Evolutionary conservation across 2,888 invertebrate genomes (phyloP).

Genomic region (Drosophila anomalata): DNA sequence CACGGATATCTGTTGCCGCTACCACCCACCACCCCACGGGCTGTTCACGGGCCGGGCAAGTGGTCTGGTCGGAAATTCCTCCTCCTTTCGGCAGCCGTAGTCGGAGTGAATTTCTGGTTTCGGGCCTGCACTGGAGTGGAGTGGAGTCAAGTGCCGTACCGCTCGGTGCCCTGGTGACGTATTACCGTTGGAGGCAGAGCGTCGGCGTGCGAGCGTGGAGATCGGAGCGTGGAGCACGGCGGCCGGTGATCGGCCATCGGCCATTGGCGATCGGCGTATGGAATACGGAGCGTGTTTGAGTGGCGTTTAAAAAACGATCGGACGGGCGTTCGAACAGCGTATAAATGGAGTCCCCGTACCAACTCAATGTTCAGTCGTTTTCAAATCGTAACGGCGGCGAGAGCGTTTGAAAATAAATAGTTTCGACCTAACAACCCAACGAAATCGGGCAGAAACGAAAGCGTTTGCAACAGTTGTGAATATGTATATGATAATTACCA

Average conservation of each 20-base stretch:
- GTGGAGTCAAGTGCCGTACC: neutral
- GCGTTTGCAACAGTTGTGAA: constrained; percentile 40
- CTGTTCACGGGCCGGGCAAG: constrained; percentile 47
- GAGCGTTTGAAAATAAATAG: constrained; percentile 13
- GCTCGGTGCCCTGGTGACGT: constrained; percentile 34
- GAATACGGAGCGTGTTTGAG: constrained; percentile 46
- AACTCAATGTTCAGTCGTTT: constrained; percentile 77
- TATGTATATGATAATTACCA: constrained; percentile 47
- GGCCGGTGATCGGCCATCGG: no score
- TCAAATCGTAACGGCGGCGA: constrained; percentile 63
- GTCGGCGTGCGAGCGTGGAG: constrained; percentile 45
- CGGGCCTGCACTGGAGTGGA: constrained; percentile 20
- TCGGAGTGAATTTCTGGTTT: constrained; percentile 1
- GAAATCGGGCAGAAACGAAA: constrained; percentile 23
- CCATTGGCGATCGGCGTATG: neutral
- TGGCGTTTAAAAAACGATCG: constrained; percentile 29
- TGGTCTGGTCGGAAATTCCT: constrained; percentile 33
- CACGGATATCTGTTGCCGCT: constrained; percentile 14
- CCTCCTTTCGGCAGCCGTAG: constrained; percentile 13
- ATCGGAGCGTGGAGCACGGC: constrained; percentile 37
- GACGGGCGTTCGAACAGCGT: constrained; percentile 33
- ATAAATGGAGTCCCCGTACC: constrained; percentile 76
- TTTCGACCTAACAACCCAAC: neutral
- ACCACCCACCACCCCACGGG: constrained; percentile 31
- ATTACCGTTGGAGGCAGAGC: constrained; percentile 30